A percentile compares a stretch with the other conserved stretches of the same genome.
These are phyloP conservation scores for Maccullochella peelii DNA, from an alignment of 2,113 vertebrate species.

Conservation along the genomic window DNA sequence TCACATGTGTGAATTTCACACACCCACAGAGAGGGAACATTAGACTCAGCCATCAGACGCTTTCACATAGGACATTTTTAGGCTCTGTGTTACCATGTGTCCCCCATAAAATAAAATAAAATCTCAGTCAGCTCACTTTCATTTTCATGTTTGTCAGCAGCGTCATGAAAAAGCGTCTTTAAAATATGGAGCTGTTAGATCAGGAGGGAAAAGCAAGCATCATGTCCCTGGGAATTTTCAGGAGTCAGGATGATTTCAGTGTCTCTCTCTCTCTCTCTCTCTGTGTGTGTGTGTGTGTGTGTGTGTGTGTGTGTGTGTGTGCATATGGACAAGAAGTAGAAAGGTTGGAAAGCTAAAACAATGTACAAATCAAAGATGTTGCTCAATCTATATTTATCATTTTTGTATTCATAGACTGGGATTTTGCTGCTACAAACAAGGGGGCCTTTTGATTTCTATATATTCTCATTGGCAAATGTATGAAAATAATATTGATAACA, in stretches of 20 bases:
- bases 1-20: slow-evolving; percentile 76
- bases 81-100: slow-evolving; percentile 21
- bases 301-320: not conserved
- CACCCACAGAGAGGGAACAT: slow-evolving; percentile 74
- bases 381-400: not conserved
- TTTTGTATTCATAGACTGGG: not conserved
- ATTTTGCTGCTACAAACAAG: not conserved
- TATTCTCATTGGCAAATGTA: not conserved
- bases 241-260: not conserved
- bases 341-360: not conserved
- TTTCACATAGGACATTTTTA: slow-evolving; percentile 61
- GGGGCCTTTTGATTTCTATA: not conserved
- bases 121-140: not conserved
- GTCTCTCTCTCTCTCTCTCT: not conserved
- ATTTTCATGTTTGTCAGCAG: slow-evolving; percentile 3
- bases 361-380: not conserved
- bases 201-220: not conserved
- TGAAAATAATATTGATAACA: not conserved
- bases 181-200: not conserved
- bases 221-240: not conserved
- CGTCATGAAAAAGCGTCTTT: not conserved
- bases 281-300: too few relatives aligned
- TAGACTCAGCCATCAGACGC: slow-evolving; percentile 64
- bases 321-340: not conserved
- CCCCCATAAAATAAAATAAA: not conserved